phyloP scores from a whole-genome alignment of 1,140 invertebrate genomes.

The Bradysia coprophila region DNA sequence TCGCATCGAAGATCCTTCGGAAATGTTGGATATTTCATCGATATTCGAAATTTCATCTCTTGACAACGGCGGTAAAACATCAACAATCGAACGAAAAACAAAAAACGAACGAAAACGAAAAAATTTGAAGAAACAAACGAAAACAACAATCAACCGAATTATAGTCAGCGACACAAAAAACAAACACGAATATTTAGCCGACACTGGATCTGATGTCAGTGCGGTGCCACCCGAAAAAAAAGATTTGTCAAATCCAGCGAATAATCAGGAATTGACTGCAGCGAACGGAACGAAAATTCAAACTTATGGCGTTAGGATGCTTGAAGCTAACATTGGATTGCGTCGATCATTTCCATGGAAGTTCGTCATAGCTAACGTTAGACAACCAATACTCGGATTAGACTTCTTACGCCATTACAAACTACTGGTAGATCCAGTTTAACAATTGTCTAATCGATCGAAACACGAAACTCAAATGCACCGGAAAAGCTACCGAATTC shows the following conservation, averaged over 20 bases:
- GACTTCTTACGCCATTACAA: conserved; percentile 12
- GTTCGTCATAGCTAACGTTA: conserved; percentile 16
- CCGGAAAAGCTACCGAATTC: background rate
- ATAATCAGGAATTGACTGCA: conserved; percentile 3
- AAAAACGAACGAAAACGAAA: too few species aligned
- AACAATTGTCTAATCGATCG: background rate
- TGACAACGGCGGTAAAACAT: too few species aligned
- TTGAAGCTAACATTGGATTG: conserved; percentile 10
- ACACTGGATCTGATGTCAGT: conserved; percentile 16
- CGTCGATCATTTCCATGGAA: conserved; percentile 10
- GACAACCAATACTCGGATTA: conserved; percentile 14
- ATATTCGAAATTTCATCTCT: too few species aligned
- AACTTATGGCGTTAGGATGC: conserved; percentile 8
- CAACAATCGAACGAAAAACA: too few species aligned
- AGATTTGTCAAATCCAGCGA: background rate
- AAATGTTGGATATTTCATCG: too few species aligned
- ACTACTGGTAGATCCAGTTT: conserved; percentile 10
- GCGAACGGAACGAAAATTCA: conserved; percentile 9
- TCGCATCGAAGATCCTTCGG: too few species aligned
- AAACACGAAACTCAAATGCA: conserved; percentile 7
- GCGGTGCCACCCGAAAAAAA: conserved; percentile 7
- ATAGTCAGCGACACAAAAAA: too few species aligned
- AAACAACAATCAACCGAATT: too few species aligned
- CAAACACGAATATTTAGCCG: too few species aligned
- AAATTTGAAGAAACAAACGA: too few species aligned